These are phyloP conservation scores for Cryptotis parvus DNA, from an alignment of 2,113 vertebrate species.

Conservation along the genomic window DNA sequence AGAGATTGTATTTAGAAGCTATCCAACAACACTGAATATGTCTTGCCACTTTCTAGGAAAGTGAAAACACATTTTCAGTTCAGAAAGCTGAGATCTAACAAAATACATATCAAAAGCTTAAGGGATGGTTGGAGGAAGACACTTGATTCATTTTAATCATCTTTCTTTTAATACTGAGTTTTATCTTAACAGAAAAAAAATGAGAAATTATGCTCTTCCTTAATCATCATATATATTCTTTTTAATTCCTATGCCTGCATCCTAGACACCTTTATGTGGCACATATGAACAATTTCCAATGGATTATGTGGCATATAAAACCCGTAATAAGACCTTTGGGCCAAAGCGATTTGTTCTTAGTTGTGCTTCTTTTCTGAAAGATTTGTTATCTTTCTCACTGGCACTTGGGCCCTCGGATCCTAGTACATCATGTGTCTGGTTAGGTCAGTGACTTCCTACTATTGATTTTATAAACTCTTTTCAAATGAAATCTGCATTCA, in stretches of 20 bases:
- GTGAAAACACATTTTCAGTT: slow-evolving; percentile 53
- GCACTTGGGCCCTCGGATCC: slow-evolving; percentile 38
- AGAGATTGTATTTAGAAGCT: slow-evolving; percentile 45
- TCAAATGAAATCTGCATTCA: neutral
- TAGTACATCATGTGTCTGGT: slow-evolving; percentile 1
- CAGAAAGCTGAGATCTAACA: slow-evolving; percentile 40
- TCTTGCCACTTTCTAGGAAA: slow-evolving; percentile 57
- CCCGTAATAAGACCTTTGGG: slow-evolving; percentile 20
- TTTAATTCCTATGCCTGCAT: slow-evolving; percentile 2
- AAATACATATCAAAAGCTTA: slow-evolving; percentile 30
- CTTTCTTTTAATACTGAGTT: slow-evolving; percentile 54
- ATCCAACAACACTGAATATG: slow-evolving; percentile 33
- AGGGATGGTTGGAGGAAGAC: slow-evolving; percentile 34
- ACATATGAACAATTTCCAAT: slow-evolving; percentile 26
- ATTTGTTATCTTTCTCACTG: slow-evolving; percentile 6
- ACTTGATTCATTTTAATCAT: slow-evolving; percentile 58
- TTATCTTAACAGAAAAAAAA: slow-evolving; percentile 22
- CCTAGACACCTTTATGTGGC: neutral
- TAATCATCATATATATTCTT: neutral
- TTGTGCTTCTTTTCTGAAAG: slow-evolving; percentile 42
- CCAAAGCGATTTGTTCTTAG: slow-evolving; percentile 48
- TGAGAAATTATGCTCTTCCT: neutral
- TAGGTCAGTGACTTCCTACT: neutral
- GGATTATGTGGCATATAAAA: neutral
- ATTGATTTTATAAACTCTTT: neutral